Evolutionary conservation across 2,113 vertebrate species (phyloP), one percentile per base, ranked within the genome.

Genomic region (Perccottus glenii): DNA sequence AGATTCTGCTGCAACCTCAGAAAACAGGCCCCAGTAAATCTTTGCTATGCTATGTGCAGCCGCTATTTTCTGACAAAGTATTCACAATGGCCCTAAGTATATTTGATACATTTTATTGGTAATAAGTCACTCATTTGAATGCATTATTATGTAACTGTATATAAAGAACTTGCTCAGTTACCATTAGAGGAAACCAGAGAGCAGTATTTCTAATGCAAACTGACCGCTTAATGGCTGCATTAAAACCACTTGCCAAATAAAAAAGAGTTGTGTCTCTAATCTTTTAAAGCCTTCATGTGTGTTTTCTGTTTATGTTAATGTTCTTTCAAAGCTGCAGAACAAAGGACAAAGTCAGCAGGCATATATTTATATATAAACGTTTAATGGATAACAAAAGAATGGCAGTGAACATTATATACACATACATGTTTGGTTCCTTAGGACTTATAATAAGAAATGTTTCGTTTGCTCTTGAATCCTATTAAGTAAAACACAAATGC

Each of bases 381-480:
- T 92, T 92, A 92, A 92, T 92, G 88, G 74, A 83, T 90, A 91
- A 86, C 88, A 91, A 93, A 92, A 88, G 75, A 68, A 84, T 84
- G 72, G 75, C 87, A 87, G 78, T 86, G 74, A 82, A 81, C 86
- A 88, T 84, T 50, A 36, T 59, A 80, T 80, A 88, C 81, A 80
- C 75, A 69, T 69, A 68, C 73, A 64, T 62, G 70, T 84, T 76
- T 76, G 62, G 56, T 69, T 82, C 68, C 70, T 65, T 64, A 52
- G 72, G 67, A 38, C 66, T 75, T 74, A 55, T 70, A 78, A 67
- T 84, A 64, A 73, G 38, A 85, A 80, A 75, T 38, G 6, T 75
- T 59, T 62, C 60, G 55, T 57, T 76, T 75, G 67, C 61, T 76
- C 63, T 60, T 64, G 64, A 69, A 67, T 59, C 53, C 46, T 64